A percentile compares a stretch with the other conserved stretches of the same genome.
Conservation (phyloP, 2,888 invertebrate genomes). For the Parascotia fuliginaria region DNA sequence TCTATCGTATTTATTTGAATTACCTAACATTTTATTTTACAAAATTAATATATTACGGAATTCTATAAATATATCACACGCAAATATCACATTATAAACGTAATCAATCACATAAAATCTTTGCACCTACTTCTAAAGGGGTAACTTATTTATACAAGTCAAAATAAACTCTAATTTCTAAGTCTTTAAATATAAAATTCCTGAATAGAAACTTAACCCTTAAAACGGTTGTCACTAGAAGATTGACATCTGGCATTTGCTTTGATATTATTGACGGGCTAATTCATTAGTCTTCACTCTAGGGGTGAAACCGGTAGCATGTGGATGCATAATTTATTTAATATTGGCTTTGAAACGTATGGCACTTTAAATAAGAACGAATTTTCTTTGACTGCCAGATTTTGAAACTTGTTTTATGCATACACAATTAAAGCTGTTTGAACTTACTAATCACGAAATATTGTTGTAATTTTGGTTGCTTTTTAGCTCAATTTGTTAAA, state of each 20-base stretch:
- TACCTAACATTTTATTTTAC: too few species aligned
- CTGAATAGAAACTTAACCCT: constrained; percentile 45
- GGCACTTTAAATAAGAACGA: not conserved
- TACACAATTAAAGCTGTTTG: too few species aligned
- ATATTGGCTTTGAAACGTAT: constrained; percentile 5
- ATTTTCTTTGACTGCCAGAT: not conserved
- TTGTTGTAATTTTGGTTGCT: too few species aligned
- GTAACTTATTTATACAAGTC: constrained; percentile 15
- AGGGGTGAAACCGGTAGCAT: constrained; percentile 44
- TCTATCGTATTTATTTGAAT: too few species aligned
- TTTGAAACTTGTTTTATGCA: not conserved
- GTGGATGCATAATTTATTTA: constrained; percentile 11
- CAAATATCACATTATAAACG: constrained; percentile 67
- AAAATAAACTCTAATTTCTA: constrained; percentile 33
- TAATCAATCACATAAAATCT: constrained; percentile 67
- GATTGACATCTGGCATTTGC: constrained; percentile 75
- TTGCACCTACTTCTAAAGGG: constrained; percentile 35
- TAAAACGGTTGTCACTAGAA: constrained; percentile 63
- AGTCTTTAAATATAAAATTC: constrained; percentile 28
- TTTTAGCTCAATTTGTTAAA: too few species aligned
- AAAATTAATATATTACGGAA: not conserved
- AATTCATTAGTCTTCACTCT: constrained; percentile 67
- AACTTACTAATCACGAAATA: too few species aligned
- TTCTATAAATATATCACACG: constrained; percentile 44
- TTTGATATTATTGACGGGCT: constrained; percentile 75